phyloP scores from a whole-genome alignment of 2,113 vertebrate genomes.

The Irena cyanogastra region DNA sequence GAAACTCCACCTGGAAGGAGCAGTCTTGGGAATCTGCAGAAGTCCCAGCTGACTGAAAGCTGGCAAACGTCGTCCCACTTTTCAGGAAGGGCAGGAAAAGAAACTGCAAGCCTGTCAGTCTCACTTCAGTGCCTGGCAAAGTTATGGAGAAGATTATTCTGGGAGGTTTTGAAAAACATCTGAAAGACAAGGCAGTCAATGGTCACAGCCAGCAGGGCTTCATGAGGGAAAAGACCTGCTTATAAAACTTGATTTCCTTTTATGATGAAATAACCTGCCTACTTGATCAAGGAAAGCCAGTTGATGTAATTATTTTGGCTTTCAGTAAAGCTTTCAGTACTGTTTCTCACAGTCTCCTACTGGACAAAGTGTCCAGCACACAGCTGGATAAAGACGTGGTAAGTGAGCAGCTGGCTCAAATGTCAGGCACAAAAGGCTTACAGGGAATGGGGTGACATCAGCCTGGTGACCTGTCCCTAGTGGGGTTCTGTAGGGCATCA shows the following conservation, averaged over 20 bases:
- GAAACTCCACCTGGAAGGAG: neutral
- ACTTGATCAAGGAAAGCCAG: neutral
- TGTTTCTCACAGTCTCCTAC: neutral
- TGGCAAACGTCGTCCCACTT: neutral
- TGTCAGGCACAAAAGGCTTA: neutral
- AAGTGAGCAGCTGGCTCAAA: neutral
- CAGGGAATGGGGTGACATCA: neutral
- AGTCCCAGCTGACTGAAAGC: neutral
- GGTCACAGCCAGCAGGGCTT: neutral
- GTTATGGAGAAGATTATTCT: neutral
- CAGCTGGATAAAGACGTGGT: neutral
- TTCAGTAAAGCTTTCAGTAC: neutral
- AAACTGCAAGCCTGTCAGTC: neutral
- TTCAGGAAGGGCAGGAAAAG: neutral
- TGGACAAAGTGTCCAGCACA: neutral
- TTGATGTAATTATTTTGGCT: neutral
- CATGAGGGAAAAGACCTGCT: neutral
- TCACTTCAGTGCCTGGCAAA: neutral
- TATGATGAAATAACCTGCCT: neutral
- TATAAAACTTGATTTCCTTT: neutral
- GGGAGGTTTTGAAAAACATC: neutral
- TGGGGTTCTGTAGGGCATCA: neutral
- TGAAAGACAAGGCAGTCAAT: fast-evolving
- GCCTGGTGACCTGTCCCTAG: too few species aligned
- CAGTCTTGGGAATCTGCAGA: neutral